Evolutionary conservation across 2,797 vertebrate species (phyloP).

Genomic region (Anisognathus igniventris): DNA sequence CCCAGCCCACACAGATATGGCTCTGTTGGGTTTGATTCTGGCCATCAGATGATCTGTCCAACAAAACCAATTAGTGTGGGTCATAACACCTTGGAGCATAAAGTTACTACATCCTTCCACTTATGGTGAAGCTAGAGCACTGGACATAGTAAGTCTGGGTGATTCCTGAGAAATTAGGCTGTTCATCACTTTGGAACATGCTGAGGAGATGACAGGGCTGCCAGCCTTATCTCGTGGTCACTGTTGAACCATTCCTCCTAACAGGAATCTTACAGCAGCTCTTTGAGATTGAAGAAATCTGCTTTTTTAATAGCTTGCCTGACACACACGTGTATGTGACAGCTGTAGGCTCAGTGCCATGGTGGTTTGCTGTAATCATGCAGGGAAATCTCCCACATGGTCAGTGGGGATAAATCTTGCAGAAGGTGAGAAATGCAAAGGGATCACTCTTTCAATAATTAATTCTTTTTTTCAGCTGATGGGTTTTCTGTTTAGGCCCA

Average conservation of each 20-base stretch:
- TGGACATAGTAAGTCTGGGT: not conserved
- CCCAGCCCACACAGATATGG: not conserved
- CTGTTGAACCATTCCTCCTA: not conserved
- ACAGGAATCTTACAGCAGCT: not conserved
- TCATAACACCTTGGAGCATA: not conserved
- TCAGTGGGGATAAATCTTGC: not conserved
- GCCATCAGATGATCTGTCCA: not conserved
- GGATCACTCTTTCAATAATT: not conserved
- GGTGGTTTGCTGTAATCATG: not conserved
- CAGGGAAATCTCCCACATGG: not conserved
- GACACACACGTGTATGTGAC: not conserved
- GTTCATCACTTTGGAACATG: not conserved
- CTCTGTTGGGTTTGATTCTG: not conserved
- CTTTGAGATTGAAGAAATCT: not conserved
- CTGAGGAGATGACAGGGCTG: not conserved
- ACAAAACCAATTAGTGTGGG: not conserved
- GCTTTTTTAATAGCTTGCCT: not conserved
- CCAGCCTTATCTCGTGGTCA: not conserved
- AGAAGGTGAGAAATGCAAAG: not conserved
- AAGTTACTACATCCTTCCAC: not conserved
- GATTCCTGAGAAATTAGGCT: not conserved
- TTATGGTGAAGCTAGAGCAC: not conserved
- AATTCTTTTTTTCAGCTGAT: not conserved
- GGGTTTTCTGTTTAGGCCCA: not conserved
- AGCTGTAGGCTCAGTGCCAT: not conserved